A percentile compares a stretch with the other conserved stretches of the same genome.
Evolutionary conservation across 2,888 invertebrate genomes (phyloP).

Genomic region (Helleia helle): DNA sequence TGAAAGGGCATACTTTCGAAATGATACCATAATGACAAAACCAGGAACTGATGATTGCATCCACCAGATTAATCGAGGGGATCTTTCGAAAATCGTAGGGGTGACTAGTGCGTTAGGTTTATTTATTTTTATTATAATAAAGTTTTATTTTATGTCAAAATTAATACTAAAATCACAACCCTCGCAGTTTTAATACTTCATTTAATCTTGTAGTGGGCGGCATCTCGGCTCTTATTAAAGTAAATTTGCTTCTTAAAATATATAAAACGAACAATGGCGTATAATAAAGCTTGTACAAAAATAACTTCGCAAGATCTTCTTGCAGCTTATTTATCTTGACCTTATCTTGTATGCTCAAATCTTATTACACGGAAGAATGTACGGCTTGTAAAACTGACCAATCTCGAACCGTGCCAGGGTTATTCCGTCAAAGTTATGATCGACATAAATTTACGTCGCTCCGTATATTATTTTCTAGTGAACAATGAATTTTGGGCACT

Average conservation of each 20-base stretch:
- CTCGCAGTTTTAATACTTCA: no score
- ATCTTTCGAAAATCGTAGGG: no score
- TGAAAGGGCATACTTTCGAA: no score
- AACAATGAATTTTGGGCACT: not conserved
- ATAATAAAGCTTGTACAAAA: not conserved
- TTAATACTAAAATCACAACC: no score
- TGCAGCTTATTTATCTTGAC: constrained; percentile 13
- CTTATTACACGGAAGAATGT: constrained; percentile 17
- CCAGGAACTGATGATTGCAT: no score
- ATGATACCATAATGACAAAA: no score
- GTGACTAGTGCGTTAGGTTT: no score
- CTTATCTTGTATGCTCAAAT: constrained; percentile 16
- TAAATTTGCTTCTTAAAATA: not conserved
- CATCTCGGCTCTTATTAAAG: not conserved
- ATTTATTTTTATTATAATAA: no score
- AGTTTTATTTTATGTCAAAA: no score
- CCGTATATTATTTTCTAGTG: constrained; percentile 11
- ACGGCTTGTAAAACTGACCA: constrained; percentile 14
- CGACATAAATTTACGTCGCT: constrained; percentile 14
- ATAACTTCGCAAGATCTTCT: constrained; percentile 6
- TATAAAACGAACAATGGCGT: not conserved
- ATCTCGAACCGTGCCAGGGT: constrained; percentile 14
- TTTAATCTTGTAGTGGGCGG: not conserved
- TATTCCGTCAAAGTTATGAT: constrained; percentile 18
- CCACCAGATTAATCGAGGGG: no score